Evolutionary conservation across 1,140 invertebrate species (phyloP), one percentile per base, ranked within the genome.

Genomic region (Nasonia giraulti): DNA sequence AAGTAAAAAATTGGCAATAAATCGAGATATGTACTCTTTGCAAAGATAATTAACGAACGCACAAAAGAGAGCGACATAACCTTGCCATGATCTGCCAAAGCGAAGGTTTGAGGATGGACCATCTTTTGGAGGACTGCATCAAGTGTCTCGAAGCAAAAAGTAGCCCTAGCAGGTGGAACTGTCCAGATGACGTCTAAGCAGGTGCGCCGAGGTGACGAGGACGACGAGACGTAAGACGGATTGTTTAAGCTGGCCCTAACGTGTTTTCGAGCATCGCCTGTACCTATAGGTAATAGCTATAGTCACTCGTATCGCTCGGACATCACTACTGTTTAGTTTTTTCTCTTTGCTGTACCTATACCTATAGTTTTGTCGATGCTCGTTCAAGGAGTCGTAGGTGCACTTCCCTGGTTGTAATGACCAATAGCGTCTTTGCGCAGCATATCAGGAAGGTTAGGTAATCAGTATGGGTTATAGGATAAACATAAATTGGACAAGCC

Each of bases 51-150:
- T 83, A 50, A 76, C 81, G 55, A 76, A 83, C 73, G 74, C 37
- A 83, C n/a, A 78, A 83, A 71, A 69, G 62, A 47, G 55, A 71
- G 68, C 44, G 75, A 77, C 82, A 83, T 83, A 83, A 83, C 82
- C 82, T 78, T 77, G 66, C 27, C 1, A 44, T 23, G 62, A 40
- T 40, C 68, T 78, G 74, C 62, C 75, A 83, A 78, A 37, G 20
- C 40, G 23, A 47, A n/a, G 12, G 20, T 20, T 62, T 20, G 17
- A n/a, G 55, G 55, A 62, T 1, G 55, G 20, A 62, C 55, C 55
- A 62, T 62, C 55, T 62, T 62, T 14, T 62, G 5, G 4, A 62
- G 55, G n/a, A 20, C 17, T 55, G 50, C 17, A 55, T 20, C 20
- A 62, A 62, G 55, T 62, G 17, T n/a, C 55, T 4, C 55, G 55